These are phyloP conservation scores for Ptilonorhynchus violaceus DNA, from an alignment of 2,113 vertebrate species.

Conservation along the genomic window DNA sequence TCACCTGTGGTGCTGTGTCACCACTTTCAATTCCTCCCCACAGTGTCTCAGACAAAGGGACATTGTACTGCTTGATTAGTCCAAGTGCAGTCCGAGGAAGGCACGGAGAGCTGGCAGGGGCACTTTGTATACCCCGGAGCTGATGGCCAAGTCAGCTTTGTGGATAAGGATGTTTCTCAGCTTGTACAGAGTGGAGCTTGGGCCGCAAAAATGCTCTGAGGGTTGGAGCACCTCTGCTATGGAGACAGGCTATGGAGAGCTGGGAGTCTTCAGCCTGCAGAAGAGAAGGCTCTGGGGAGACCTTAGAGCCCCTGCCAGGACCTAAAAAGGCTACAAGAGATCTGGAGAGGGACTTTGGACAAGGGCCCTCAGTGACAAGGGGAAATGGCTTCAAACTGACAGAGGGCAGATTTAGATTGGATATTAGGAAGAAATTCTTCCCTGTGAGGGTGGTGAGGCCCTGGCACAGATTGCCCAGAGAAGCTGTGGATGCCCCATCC, in stretches of 20 bases:
- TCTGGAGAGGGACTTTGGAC: background rate
- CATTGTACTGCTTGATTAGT: background rate
- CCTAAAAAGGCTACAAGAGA: background rate
- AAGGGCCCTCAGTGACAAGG: background rate
- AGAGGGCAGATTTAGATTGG: background rate
- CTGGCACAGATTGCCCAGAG: background rate
- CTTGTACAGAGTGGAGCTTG: background rate
- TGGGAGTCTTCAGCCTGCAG: background rate
- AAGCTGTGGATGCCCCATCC: background rate
- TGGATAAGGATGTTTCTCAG: background rate
- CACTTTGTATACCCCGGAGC: background rate
- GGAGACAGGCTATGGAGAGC: background rate
- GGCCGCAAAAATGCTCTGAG: background rate
- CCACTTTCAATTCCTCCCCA: background rate
- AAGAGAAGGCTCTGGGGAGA: background rate
- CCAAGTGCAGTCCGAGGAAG: background rate
- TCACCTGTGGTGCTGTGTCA: background rate
- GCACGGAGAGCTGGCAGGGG: rapidly evolving
- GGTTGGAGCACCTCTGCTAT: background rate
- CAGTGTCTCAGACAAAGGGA: background rate
- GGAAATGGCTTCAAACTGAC: background rate
- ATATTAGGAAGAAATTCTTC: background rate
- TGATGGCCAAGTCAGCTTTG: background rate
- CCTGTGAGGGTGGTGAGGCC: background rate
- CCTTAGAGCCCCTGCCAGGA: background rate